Base-by-base conservation (phyloP, 2,888 invertebrate genomes). In the Synanthedon andrenaeformis region DNA sequence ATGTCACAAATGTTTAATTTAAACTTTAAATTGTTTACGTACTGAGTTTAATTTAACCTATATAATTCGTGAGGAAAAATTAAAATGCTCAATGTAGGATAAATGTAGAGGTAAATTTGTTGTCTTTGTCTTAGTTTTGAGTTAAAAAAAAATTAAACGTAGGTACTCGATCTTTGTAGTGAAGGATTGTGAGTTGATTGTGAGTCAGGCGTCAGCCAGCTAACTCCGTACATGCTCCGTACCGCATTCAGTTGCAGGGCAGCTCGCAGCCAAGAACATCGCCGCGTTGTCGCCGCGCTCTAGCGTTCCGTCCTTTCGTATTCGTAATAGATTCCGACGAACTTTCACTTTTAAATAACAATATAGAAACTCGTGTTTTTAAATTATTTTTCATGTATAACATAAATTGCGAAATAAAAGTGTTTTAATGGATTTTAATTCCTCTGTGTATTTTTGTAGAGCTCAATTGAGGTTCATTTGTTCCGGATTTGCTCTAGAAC, bases 311-410 rank as follows among this genome's bases (percentile, higher is more conserved):
- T 14, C 13, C 45, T 45, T 45, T 45, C 13, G 12, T 42, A n/a
- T 6, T 42, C 13, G 45, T 45, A n/a, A 45, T 45, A 45, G 5
- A 13, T 12, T 45, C 45, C 45, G 45, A 12, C 14, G 59, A 63
- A 69, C 70, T 67, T 70, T 71, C 66, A 61, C 69, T 67, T 62
- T 58, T 45, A 45, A 45, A 45, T 45, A 11, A 45, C 10, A 45
- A 6, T 14, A n/a, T 13, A 45, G 6, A 45, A 45, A 45, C 45
- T 13, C 45, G 45, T 14, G 45, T 45, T 45, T 12, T 45, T 11
- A 45, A 11, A 45, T 12, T 6, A 3, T n/a, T n/a, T 45, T 14
- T 45, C n/a, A 45, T n/a, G 45, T 13, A 4, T 45, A 45, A 45
- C 45, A 45, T 13, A 45, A 45, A 45, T 45, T 13, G 14, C 2